These are phyloP conservation scores for Mayetiola destructor DNA, from an alignment of 2,888 invertebrate genomes.

Conservation along the genomic window DNA sequence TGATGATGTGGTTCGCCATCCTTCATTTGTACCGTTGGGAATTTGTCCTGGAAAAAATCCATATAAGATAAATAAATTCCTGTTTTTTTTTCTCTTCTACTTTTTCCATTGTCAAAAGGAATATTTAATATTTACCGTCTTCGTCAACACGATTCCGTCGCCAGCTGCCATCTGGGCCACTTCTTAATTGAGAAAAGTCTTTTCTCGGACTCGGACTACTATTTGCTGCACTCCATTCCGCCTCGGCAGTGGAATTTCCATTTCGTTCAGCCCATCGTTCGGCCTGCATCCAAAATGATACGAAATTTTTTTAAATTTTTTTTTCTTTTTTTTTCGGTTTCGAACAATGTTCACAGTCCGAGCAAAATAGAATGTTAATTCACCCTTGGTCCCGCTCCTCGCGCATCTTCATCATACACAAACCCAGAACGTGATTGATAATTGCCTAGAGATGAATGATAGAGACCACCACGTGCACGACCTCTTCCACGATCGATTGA, in stretches of 20 bases:
- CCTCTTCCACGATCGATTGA: conserved; percentile 36
- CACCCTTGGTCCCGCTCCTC: conserved; percentile 16
- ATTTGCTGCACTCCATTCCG: conserved; percentile 28
- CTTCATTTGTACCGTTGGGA: conserved; percentile 11
- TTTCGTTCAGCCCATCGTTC: conserved; percentile 34
- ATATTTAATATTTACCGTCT: conserved; percentile 20
- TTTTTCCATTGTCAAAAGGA: no score
- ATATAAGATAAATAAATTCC: not conserved
- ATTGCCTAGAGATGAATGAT: conserved; percentile 17
- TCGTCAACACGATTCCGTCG: conserved; percentile 31
- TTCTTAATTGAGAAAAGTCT: conserved; percentile 9
- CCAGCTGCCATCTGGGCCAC: conserved; percentile 24
- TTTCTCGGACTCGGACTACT: conserved; percentile 18
- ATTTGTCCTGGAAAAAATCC: not conserved
- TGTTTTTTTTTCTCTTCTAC: no score
- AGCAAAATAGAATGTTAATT: not conserved
- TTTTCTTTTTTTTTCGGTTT: not conserved
- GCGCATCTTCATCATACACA: conserved; percentile 29
- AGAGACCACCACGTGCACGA: conserved; percentile 21
- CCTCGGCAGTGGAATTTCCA: conserved; percentile 23
- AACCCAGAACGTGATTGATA: conserved; percentile 29
- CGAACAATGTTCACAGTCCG: no score
- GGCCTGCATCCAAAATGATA: not conserved
- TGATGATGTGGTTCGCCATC: conserved; percentile 14
- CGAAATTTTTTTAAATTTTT: no score